Evolutionary conservation across 2,797 vertebrate species (phyloP).

Genomic region (Sebastes baramenuke): DNA sequence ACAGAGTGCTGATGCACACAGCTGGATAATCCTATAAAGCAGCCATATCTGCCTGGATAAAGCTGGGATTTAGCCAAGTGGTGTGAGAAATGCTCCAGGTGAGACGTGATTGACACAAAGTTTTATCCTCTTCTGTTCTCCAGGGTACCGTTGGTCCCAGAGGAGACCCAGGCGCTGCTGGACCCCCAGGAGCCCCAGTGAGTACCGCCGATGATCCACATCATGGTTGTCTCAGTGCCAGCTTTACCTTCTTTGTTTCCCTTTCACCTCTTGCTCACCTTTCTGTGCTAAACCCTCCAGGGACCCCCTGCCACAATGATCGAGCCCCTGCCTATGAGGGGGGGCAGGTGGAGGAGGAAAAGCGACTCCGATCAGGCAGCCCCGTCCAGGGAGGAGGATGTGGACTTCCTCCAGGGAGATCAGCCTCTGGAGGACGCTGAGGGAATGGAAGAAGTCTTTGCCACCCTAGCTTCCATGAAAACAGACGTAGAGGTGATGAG

Average conservation of each 20-base stretch:
- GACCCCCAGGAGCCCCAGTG: slow-evolving; percentile 85
- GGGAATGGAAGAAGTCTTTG: slow-evolving; percentile 92
- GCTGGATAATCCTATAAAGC: slow-evolving; percentile 76
- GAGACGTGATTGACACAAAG: slow-evolving; percentile 50
- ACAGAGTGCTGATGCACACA: slow-evolving; percentile 71
- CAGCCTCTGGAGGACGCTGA: slow-evolving; percentile 73
- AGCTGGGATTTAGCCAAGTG: slow-evolving; percentile 52
- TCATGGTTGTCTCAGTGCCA: not conserved
- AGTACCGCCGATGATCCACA: slow-evolving; percentile 54
- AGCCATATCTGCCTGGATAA: slow-evolving; percentile 60
- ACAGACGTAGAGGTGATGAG: slow-evolving; percentile 88
- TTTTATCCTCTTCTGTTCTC: slow-evolving; percentile 47
- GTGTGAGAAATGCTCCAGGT: slow-evolving; percentile 50
- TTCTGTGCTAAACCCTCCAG: slow-evolving; percentile 66
- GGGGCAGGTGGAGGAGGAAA: slow-evolving; percentile 75
- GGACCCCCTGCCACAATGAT: slow-evolving; percentile 82
- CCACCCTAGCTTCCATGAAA: slow-evolving; percentile 89
- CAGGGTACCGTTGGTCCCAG: slow-evolving; percentile 84
- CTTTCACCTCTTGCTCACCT: slow-evolving; percentile 13
- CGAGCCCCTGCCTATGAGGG: slow-evolving; percentile 80
- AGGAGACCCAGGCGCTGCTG: slow-evolving; percentile 84
- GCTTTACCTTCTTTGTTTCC: not conserved
- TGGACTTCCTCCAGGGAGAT: slow-evolving; percentile 78
- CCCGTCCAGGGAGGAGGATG: slow-evolving; percentile 44
- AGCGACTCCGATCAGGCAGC: slow-evolving; percentile 51